These are phyloP conservation scores for Phataginus tetradactyla DNA, from an alignment of 2,797 vertebrate genomes.

Conservation along the genomic window DNA sequence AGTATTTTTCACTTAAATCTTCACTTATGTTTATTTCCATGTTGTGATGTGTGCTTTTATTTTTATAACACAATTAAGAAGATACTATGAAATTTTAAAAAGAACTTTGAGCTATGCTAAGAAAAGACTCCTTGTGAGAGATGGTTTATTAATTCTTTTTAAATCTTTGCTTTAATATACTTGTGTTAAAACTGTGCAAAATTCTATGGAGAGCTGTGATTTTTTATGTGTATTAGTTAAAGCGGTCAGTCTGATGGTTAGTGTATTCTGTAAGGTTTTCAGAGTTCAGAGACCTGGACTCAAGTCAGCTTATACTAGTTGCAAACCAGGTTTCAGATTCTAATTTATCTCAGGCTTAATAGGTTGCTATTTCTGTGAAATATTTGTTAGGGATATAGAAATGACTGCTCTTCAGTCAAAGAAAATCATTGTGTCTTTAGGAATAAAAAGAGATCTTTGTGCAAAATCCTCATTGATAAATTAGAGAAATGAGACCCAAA, in stretches of 20 bases:
- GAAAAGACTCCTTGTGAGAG: slow-evolving; percentile 1
- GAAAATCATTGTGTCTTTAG: neutral
- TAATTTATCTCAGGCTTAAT: slow-evolving; percentile 8
- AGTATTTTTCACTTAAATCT: slow-evolving; percentile 48
- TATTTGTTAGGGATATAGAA: neutral
- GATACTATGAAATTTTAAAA: slow-evolving; percentile 46
- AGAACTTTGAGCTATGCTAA: slow-evolving; percentile 11
- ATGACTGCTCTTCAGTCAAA: neutral
- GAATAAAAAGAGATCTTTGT: slow-evolving; percentile 35
- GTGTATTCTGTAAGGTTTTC: neutral
- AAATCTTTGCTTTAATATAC: neutral
- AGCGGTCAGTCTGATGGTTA: slow-evolving; percentile 70
- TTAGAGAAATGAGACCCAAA: slow-evolving; percentile 8
- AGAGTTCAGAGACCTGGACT: neutral
- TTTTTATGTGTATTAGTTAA: slow-evolving; percentile 79
- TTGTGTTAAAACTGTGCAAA: slow-evolving; percentile 24
- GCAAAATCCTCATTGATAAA: slow-evolving; percentile 3
- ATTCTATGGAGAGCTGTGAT: slow-evolving; percentile 79
- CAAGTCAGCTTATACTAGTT: neutral
- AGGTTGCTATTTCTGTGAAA: slow-evolving; percentile 43
- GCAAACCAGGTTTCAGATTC: neutral
- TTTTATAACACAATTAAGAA: slow-evolving; percentile 26
- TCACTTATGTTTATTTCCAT: slow-evolving; percentile 17
- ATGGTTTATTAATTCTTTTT: slow-evolving; percentile 32
- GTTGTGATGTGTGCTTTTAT: neutral